phyloP scores from a whole-genome alignment of 2,888 invertebrate species.

The Tetragonula carbonaria region DNA sequence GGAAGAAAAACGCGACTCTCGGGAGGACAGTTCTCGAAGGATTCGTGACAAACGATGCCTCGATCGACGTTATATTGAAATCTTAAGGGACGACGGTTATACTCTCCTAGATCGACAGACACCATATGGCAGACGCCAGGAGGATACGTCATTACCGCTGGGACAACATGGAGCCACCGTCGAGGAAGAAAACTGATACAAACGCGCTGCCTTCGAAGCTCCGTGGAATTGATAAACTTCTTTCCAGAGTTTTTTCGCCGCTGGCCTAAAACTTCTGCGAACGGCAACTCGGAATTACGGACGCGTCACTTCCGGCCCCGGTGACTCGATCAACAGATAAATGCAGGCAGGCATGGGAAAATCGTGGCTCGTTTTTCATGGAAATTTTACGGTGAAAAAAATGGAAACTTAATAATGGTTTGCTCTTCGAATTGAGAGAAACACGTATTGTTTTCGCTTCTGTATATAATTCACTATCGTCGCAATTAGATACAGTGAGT shows the following conservation, averaged over 20 bases:
- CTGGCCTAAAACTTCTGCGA: constrained; percentile 20
- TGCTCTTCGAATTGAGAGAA: background rate
- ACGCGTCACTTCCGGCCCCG: constrained; percentile 32
- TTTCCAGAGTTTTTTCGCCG: constrained; percentile 29
- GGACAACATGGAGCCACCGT: constrained; percentile 56
- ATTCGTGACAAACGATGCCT: constrained; percentile 63
- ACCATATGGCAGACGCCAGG: constrained; percentile 64
- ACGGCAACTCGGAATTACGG: constrained; percentile 45
- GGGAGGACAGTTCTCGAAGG: constrained; percentile 7
- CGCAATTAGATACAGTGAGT: too few species aligned
- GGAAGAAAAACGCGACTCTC: constrained; percentile 16
- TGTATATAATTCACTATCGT: background rate
- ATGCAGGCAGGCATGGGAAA: background rate
- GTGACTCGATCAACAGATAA: constrained; percentile 23
- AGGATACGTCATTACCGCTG: constrained; percentile 66
- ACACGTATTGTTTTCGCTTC: background rate
- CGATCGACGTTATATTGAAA: constrained; percentile 69
- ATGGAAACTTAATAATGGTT: background rate
- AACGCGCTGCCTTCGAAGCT: constrained; percentile 5
- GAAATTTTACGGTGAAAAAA: constrained; percentile 9
- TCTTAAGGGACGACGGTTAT: constrained; percentile 64
- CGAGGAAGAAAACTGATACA: constrained; percentile 57
- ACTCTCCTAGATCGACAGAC: constrained; percentile 54
- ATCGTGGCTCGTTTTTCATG: constrained; percentile 1
- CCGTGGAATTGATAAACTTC: constrained; percentile 63